phyloP scores from a whole-genome alignment of 2,797 vertebrate genomes.

The Otus scops region DNA sequence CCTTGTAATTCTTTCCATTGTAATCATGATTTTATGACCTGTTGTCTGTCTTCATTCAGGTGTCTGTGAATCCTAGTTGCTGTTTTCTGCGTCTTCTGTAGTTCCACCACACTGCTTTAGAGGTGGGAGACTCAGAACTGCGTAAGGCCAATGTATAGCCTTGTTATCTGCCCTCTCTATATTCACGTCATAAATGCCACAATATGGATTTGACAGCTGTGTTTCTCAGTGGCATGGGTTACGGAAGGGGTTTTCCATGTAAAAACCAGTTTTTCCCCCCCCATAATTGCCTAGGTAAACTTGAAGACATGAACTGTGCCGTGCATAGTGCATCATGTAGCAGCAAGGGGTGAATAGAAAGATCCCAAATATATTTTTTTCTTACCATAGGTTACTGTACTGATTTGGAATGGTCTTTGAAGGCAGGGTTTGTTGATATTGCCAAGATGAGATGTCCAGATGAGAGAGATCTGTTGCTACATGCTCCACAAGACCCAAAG shows the following conservation, averaged over 20 bases:
- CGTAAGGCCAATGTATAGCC: fast-evolving
- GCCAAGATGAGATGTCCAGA: not conserved
- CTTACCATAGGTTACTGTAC: not conserved
- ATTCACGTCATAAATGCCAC: not conserved
- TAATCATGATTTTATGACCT: not conserved
- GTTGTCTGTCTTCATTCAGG: not conserved
- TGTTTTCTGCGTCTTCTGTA: not conserved
- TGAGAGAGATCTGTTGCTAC: not conserved
- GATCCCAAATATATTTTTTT: not conserved
- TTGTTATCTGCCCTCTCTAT: not conserved
- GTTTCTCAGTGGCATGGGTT: not conserved
- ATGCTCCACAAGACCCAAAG: not conserved
- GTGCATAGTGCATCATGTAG: not conserved
- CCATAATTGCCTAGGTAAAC: not conserved
- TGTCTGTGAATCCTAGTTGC: not conserved
- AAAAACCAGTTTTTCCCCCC: not conserved
- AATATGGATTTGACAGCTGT: not conserved
- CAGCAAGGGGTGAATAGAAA: not conserved
- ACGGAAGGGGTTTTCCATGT: not conserved
- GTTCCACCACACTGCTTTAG: not conserved
- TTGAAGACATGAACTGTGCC: not conserved
- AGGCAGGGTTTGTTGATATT: not conserved
- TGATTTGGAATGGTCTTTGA: not conserved
- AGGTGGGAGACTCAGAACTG: not conserved
- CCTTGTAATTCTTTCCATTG: not conserved